These are phyloP conservation scores for Drosophila leontia DNA, from an alignment of 1,140 invertebrate genomes.

Conservation along the genomic window DNA sequence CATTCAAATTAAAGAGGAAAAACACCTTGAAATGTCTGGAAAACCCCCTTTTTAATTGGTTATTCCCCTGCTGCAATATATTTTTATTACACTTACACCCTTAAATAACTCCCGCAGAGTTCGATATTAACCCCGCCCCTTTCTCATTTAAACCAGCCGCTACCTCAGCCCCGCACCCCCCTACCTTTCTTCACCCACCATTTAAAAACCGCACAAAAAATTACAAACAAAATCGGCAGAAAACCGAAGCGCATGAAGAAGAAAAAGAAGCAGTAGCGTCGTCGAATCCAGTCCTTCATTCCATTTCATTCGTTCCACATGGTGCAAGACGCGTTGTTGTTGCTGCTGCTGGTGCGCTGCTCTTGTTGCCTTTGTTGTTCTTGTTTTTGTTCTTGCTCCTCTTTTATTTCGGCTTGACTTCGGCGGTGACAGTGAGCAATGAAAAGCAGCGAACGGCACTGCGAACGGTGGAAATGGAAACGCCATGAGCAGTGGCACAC, in stretches of 20 bases:
- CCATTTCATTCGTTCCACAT: constrained; percentile 73
- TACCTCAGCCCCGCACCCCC: not conserved
- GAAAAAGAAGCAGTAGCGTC: constrained; percentile 32
- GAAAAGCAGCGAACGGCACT: constrained; percentile 50
- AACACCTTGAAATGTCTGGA: not conserved
- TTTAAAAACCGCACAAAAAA: constrained; percentile 32
- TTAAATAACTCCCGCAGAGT: constrained; percentile 23
- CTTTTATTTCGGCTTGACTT: constrained; percentile 54
- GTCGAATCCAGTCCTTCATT: constrained; percentile 57
- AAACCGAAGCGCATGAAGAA: constrained; percentile 25
- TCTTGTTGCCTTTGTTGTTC: constrained; percentile 25
- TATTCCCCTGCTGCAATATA: constrained; percentile 5
- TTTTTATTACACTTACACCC: constrained; percentile 18
- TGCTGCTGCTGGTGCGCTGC: constrained; percentile 14
- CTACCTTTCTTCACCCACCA: not conserved
- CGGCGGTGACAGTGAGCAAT: constrained; percentile 68
- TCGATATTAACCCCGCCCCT: constrained; percentile 16
- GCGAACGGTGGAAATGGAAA: constrained; percentile 45
- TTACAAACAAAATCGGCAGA: constrained; percentile 49
- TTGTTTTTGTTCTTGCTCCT: constrained; percentile 42
- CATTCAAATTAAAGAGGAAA: not conserved
- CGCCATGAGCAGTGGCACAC: constrained; percentile 68
- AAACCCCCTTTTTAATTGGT: not conserved
- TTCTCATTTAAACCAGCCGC: constrained; percentile 1
- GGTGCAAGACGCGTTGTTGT: constrained; percentile 45